Evolutionary conservation across 2,888 invertebrate genomes (phyloP).

Genomic region (Ischnus inquisitorius): DNA sequence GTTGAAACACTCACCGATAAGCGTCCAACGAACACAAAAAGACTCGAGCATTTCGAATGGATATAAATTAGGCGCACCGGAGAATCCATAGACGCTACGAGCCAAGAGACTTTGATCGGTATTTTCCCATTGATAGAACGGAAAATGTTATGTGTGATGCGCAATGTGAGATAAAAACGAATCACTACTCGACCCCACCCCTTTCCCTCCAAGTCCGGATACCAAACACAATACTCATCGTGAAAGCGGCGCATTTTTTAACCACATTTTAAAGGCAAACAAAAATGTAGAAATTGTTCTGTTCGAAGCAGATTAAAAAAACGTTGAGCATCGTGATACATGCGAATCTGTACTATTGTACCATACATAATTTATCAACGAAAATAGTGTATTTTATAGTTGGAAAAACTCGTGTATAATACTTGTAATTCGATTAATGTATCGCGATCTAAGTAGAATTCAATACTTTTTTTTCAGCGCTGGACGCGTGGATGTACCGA

Average conservation of each 20-base stretch:
- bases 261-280: conserved; percentile 18
- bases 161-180: conserved; percentile 10
- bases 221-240: conserved; percentile 56
- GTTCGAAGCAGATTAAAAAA: neutral
- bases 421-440: neutral
- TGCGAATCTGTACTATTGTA: conserved; percentile 19
- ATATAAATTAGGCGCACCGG: conserved; percentile 3
- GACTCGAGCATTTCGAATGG: conserved; percentile 14
- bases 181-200: too few relatives aligned
- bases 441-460: conserved; percentile 5
- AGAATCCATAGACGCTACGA: neutral
- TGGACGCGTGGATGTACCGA: conserved; percentile 60
- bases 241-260: conserved; percentile 40
- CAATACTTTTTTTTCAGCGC: conserved; percentile 44
- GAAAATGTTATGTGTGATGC: neutral
- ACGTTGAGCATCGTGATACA: neutral
- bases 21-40: conserved; percentile 14
- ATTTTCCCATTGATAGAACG: conserved; percentile 1
- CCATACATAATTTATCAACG: conserved; percentile 40
- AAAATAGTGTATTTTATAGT: conserved; percentile 20
- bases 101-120: neutral
- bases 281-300: neutral
- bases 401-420: neutral
- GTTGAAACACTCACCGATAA: neutral
- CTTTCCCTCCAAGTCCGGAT: neutral